Evolutionary conservation across 1,140 invertebrate genomes (phyloP).

Genomic region (Hestina assimilis): DNA sequence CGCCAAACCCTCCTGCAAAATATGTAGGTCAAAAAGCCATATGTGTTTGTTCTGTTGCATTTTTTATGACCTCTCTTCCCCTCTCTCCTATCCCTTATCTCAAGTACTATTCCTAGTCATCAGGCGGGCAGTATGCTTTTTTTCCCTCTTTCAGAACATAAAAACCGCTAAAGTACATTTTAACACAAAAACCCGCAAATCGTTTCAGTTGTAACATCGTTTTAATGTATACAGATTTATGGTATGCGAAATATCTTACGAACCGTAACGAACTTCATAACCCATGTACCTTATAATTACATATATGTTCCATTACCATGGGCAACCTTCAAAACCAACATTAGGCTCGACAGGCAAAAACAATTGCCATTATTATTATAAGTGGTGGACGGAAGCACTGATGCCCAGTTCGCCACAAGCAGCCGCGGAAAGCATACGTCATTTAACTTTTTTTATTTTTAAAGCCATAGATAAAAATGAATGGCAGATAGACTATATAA

Average conservation of each 20-base stretch:
- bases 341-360: conserved; percentile 47
- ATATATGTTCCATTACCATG: conserved; percentile 11
- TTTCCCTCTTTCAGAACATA: too few relatives aligned
- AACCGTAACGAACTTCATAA: conserved; percentile 18
- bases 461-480: conserved; percentile 19
- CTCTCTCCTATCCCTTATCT: too few relatives aligned
- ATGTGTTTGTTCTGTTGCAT: too few relatives aligned
- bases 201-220: too few relatives aligned
- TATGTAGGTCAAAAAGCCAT: too few relatives aligned
- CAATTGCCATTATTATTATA: conserved; percentile 70
- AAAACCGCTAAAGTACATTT: too few relatives aligned
- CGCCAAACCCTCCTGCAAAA: too few relatives aligned
- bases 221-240: background rate
- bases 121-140: too few relatives aligned
- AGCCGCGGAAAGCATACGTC: conserved; percentile 33
- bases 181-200: too few relatives aligned
- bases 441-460: conserved; percentile 19
- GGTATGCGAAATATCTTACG: background rate
- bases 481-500: conserved; percentile 17
- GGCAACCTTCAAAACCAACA: conserved; percentile 48
- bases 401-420: conserved; percentile 49
- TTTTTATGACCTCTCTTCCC: too few relatives aligned
- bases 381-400: conserved; percentile 46
- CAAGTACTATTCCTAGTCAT: too few relatives aligned
- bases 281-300: conserved; percentile 6